Evolutionary conservation across 2,113 vertebrate species (phyloP).

Genomic region (Chlamydotis undulata): DNA sequence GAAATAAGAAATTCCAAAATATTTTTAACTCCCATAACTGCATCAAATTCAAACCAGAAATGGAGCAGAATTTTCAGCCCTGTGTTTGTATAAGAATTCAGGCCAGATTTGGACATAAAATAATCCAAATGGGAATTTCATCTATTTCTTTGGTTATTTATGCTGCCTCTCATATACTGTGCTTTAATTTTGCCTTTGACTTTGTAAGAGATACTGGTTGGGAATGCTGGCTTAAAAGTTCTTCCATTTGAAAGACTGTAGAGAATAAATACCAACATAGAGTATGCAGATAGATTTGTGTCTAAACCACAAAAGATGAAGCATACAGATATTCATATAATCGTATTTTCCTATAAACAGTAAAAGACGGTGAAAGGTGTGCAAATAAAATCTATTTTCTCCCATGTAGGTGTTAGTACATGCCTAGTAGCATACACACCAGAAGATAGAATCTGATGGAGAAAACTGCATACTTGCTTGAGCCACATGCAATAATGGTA

Average conservation of each 20-base stretch:
- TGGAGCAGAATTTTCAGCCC: background rate
- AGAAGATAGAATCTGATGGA: background rate
- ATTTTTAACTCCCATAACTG: background rate
- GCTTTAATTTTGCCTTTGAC: background rate
- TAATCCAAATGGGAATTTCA: background rate
- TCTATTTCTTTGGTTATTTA: background rate
- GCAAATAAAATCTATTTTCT: background rate
- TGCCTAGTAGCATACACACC: background rate
- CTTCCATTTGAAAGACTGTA: background rate
- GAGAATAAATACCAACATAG: background rate
- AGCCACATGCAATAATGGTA: rapidly evolving
- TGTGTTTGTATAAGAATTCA: background rate
- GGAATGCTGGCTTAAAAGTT: background rate
- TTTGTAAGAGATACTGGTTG: background rate
- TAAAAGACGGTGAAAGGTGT: background rate
- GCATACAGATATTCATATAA: background rate
- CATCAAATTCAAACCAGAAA: background rate
- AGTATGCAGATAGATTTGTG: background rate
- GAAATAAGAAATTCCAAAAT: background rate
- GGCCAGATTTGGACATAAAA: background rate
- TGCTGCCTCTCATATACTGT: background rate
- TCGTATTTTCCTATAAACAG: background rate
- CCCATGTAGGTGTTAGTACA: background rate
- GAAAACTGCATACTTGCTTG: background rate
- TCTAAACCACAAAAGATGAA: background rate